Evolutionary conservation across 2,888 invertebrate species (phyloP).

Genomic region (Palloptera scutellata): DNA sequence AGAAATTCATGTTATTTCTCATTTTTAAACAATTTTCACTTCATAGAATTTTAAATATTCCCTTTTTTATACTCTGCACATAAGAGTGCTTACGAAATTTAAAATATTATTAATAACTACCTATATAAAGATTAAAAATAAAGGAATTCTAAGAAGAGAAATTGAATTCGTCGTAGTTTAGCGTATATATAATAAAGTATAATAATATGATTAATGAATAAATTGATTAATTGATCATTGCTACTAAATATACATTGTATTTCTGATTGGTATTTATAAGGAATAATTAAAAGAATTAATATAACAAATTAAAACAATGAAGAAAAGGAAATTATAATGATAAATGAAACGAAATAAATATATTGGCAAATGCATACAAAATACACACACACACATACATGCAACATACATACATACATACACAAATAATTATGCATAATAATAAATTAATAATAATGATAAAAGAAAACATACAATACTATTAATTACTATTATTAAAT

Average conservation of each 20-base stretch:
- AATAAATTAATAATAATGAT: slow-evolving; percentile 15
- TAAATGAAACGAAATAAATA: slow-evolving; percentile 26
- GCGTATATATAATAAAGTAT: slow-evolving; percentile 20
- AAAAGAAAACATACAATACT: neutral
- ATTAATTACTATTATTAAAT: slow-evolving; percentile 26
- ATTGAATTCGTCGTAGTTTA: slow-evolving; percentile 18
- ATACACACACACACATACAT: slow-evolving; percentile 21
- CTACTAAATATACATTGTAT: slow-evolving; percentile 2
- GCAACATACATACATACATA: slow-evolving; percentile 10
- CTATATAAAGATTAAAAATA: neutral
- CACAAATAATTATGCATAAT: slow-evolving; percentile 18
- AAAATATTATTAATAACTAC: neutral
- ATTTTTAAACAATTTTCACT: too few relatives aligned
- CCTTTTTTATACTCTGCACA: too few relatives aligned
- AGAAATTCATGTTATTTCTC: too few relatives aligned
- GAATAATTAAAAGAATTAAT: slow-evolving; percentile 9
- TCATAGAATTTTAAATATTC: too few relatives aligned
- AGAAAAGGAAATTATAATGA: too few relatives aligned
- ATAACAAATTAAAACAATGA: too few relatives aligned
- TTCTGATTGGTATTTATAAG: slow-evolving; percentile 28
- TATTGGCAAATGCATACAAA: slow-evolving; percentile 25
- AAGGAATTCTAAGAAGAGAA: neutral
- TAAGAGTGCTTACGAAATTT: neutral
- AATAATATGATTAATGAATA: neutral
- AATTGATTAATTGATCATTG: slow-evolving; percentile 17